Evolutionary conservation across 2,888 invertebrate genomes (phyloP).

Genomic region (Poecilobothrus nobilitatus): DNA sequence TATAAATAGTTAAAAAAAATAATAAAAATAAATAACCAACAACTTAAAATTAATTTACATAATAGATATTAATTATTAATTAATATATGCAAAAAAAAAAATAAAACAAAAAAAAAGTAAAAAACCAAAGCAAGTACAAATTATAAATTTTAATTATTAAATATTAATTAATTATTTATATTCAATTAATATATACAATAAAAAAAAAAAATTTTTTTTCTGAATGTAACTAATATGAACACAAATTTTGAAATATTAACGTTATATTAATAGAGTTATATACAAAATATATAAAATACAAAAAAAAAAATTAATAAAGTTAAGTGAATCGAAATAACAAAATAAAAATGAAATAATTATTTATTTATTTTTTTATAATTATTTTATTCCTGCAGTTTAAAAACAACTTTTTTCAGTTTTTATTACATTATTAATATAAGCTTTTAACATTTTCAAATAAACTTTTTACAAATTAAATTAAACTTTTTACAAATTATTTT

Average conservation of each 20-base stretch:
- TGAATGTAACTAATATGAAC: background rate
- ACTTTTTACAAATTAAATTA: too few relatives aligned
- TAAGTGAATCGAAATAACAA: too few relatives aligned
- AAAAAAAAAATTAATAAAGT: background rate
- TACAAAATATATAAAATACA: too few relatives aligned
- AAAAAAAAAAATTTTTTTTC: background rate
- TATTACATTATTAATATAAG: too few relatives aligned
- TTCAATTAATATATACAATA: background rate
- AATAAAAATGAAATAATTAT: too few relatives aligned
- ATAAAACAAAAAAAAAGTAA: background rate
- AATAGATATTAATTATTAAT: background rate
- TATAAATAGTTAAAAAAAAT: too few relatives aligned
- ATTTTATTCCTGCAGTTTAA: background rate
- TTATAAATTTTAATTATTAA: constrained; percentile 2
- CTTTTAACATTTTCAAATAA: too few relatives aligned
- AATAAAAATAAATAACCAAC: too few relatives aligned
- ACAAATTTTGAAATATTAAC: background rate
- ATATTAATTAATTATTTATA: background rate
- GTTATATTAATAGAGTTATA: background rate
- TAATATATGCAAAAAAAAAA: background rate
- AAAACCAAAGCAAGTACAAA: constrained; percentile 2
- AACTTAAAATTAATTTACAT: background rate
- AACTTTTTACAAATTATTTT: too few relatives aligned
- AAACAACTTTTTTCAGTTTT: too few relatives aligned
- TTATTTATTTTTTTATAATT: too few relatives aligned